These are phyloP conservation scores for Hololepta plana DNA, from an alignment of 2,888 invertebrate species.

Conservation along the genomic window DNA sequence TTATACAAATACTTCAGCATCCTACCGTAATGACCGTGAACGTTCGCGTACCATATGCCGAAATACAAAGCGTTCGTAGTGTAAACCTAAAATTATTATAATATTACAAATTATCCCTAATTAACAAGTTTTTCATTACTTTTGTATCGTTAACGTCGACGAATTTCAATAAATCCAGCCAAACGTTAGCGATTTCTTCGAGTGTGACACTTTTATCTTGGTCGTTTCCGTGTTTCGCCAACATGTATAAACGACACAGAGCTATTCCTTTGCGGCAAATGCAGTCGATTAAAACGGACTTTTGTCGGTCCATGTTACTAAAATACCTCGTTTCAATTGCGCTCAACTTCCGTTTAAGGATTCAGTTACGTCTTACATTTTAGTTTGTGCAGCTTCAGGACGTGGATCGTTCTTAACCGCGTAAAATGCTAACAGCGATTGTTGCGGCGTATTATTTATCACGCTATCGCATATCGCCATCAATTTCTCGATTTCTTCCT, in stretches of 20 bases:
- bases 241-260: slow-evolving; percentile 39
- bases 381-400: slow-evolving; percentile 65
- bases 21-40: slow-evolving; percentile 63
- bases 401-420: slow-evolving; percentile 76
- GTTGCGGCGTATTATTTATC: slow-evolving; percentile 53
- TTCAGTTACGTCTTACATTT: slow-evolving; percentile 38
- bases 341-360: too few species aligned
- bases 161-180: slow-evolving; percentile 61
- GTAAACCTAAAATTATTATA: slow-evolving; percentile 1
- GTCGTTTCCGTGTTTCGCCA: slow-evolving; percentile 13
- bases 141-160: slow-evolving; percentile 62
- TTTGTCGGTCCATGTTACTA: slow-evolving; percentile 75
- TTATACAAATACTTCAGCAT: slow-evolving; percentile 57
- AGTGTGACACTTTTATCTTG: slow-evolving; percentile 25
- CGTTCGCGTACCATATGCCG: slow-evolving; percentile 65
- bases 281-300: slow-evolving; percentile 61
- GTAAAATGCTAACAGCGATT: slow-evolving; percentile 59
- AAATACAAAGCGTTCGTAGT: slow-evolving; percentile 42
- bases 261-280: slow-evolving; percentile 58
- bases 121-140: slow-evolving; percentile 26
- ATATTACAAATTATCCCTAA: slow-evolving; percentile 3
- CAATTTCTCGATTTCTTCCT: slow-evolving; percentile 31
- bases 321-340: too few species aligned
- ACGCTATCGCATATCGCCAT: slow-evolving; percentile 46
- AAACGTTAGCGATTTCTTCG: slow-evolving; percentile 40